Conservation (phyloP, 2,797 vertebrate genomes). For the Sitta carolinensis region DNA sequence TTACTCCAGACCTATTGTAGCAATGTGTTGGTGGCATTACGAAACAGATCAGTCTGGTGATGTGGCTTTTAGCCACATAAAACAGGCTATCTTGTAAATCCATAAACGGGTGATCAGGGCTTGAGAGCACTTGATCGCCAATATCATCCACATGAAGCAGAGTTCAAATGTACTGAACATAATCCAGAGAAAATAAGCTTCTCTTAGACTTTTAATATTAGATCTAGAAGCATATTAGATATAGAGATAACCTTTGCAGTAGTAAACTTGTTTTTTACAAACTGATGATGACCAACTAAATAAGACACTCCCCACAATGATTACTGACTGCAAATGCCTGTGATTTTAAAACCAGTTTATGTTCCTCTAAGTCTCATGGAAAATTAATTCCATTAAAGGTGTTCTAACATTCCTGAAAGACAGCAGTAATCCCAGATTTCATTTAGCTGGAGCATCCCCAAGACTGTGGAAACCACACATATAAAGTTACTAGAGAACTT, state of each 20-base stretch:
- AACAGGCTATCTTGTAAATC: neutral
- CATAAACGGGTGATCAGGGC: neutral
- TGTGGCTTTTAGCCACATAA: accelerated
- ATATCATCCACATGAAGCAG: neutral
- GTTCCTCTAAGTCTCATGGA: neutral
- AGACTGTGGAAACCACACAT: neutral
- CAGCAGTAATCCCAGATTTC: neutral
- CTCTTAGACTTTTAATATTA: neutral
- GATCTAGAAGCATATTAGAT: neutral
- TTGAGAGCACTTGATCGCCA: neutral
- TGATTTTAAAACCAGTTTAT: neutral
- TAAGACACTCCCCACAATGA: neutral
- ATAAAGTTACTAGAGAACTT: neutral
- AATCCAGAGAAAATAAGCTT: neutral
- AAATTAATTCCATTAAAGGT: neutral
- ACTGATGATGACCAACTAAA: neutral
- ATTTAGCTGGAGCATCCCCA: neutral
- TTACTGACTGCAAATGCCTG: neutral
- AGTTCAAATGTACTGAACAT: neutral
- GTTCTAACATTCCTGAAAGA: neutral
- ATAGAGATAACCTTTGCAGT: neutral
- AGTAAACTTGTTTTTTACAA: neutral
- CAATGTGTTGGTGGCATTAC: neutral
- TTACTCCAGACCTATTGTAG: neutral
- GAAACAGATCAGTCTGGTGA: neutral